These are phyloP conservation scores for Myanophis thanlyinensis DNA, from an alignment of 2,113 vertebrate species.

Conservation along the genomic window DNA sequence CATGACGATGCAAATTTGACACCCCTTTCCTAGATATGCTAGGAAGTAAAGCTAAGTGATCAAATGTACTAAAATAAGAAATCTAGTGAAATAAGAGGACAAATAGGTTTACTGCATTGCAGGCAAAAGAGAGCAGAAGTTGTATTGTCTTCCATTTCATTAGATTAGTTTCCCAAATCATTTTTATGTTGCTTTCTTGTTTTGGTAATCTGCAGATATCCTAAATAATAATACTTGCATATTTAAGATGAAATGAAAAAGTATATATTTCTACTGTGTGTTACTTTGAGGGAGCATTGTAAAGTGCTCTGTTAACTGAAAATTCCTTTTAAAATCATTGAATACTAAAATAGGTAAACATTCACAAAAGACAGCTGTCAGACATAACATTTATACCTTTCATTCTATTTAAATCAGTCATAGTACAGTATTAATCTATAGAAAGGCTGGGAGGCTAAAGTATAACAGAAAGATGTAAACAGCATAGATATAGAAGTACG, in stretches of 20 bases:
- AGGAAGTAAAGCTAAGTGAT: not conserved
- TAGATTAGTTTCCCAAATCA: not conserved
- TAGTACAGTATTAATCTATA: not conserved
- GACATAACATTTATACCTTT: not conserved
- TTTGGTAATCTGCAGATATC: not conserved
- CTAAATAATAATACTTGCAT: not conserved
- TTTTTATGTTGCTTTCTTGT: not conserved
- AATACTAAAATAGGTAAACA: not conserved
- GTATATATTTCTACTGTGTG: not conserved
- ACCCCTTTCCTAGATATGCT: no score
- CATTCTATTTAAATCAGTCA: not conserved
- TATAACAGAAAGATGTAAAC: not conserved
- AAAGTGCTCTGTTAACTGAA: not conserved
- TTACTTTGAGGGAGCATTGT: not conserved
- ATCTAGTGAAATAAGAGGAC: not conserved
- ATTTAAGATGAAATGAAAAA: not conserved
- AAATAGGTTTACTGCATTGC: conserved; percentile 2
- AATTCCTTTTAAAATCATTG: not conserved
- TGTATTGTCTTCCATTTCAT: not conserved
- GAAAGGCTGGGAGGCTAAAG: not conserved
- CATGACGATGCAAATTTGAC: no score
- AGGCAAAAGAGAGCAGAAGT: conserved; percentile 4
- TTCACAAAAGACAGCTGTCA: not conserved
- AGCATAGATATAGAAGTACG: not conserved
- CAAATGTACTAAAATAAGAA: not conserved